Evolutionary conservation across 1,140 invertebrate genomes (phyloP), one percentile per base, ranked within the genome.

Genomic region (Euglossa dilemma): DNA sequence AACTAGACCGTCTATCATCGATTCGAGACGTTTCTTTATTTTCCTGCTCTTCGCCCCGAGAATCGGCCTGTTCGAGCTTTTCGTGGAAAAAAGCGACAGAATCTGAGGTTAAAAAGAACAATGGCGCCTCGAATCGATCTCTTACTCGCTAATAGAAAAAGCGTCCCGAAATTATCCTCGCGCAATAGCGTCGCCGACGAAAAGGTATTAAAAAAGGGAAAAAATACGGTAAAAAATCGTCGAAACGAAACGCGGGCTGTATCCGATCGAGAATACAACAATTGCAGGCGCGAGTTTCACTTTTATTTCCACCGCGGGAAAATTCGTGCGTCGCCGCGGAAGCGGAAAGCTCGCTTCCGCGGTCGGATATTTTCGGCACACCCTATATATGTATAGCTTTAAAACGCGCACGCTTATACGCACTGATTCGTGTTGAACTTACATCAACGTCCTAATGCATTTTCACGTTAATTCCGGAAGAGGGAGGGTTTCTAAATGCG

Each of bases 401-500:
- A 66, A 79, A 59, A 71, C 52, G 73, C 72, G 47, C 73, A 57
- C 52, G 61, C 86, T 89, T 89, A 87, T 85, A 88, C 71, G 71
- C 77, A n/a, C 76, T 88, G 83, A 28, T 16, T 73, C 36, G 28
- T 80, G 59, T 69, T 89, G 61, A n/a, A 89, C 87, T 88, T 89
- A 89, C 86, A 74, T 77, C 64, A 52, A 83, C 70, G 66, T 87
- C 72, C 66, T 88, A 88, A 80, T 83, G 80, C 71, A 64, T 83
- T 88, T 79, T 85, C 66, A 78, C 50, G 77, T 18, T 83, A 88
- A 85, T 85, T 83, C 86, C 86, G 80, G 73, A 85, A n/a, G 73
- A 52, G 63, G 63, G 23, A 76, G 80, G 63, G 70, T 88, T 85
- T 87, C 63, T 90, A 89, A 89, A 88, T 84, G 82, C 79, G 77